phyloP scores from a whole-genome alignment of 2,888 invertebrate genomes.

The Hyles lineata region DNA sequence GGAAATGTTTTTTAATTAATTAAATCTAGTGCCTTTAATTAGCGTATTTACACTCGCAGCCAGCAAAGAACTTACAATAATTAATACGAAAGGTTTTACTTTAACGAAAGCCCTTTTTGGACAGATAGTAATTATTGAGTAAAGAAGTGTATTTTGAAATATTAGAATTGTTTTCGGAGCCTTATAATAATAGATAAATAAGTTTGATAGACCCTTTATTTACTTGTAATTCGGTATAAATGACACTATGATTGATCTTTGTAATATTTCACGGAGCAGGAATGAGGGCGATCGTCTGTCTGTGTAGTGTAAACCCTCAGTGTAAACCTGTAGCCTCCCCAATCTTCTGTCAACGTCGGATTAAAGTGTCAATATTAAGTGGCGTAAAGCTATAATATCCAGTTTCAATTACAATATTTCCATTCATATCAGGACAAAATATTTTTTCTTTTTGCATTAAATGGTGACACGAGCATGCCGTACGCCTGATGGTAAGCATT shows the following conservation, averaged over 20 bases:
- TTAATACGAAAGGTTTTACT: conserved; percentile 9
- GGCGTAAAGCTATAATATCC: neutral
- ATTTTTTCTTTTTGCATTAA: too few species aligned
- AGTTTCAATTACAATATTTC: neutral
- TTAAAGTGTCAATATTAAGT: neutral
- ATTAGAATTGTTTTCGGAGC: conserved; percentile 32
- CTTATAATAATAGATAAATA: conserved; percentile 49
- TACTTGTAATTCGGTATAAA: conserved; percentile 47
- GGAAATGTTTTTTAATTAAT: neutral
- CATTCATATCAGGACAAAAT: neutral
- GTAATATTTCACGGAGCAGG: conserved; percentile 45
- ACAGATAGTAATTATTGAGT: neutral
- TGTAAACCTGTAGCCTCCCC: conserved; percentile 7
- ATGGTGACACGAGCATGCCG: too few species aligned
- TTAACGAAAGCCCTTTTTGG: neutral
- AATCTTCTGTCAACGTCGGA: neutral
- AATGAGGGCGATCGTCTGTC: conserved; percentile 2
- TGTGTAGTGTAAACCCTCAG: conserved; percentile 1
- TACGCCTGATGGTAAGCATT: too few species aligned
- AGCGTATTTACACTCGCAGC: neutral
- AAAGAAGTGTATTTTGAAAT: neutral
- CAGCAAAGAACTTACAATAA: neutral
- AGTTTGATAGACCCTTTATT: conserved; percentile 45
- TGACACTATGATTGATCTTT: conserved; percentile 49
- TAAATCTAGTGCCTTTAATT: conserved; percentile 3